Conservation (phyloP, 2,113 vertebrate species). For the Pantherophis guttatus region DNA sequence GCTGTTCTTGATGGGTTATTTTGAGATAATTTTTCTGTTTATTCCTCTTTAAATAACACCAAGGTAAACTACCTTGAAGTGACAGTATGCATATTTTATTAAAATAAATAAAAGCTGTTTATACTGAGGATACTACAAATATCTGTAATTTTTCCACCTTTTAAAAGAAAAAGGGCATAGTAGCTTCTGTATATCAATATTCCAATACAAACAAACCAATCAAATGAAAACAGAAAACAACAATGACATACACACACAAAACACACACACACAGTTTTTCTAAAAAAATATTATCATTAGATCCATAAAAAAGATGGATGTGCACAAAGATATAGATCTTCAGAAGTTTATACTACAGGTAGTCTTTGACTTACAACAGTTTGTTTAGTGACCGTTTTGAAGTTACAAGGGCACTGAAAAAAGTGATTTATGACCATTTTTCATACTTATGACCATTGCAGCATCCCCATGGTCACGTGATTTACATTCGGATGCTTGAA, state of each 20-base stretch:
- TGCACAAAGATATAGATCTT: neutral
- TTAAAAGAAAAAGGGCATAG: neutral
- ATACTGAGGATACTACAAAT: neutral
- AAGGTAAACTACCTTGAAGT: neutral
- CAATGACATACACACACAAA: neutral
- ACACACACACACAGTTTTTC: neutral
- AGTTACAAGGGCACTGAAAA: neutral
- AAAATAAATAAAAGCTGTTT: neutral
- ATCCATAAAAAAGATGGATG: neutral
- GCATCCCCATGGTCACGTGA: too few relatives aligned
- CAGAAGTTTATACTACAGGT: neutral
- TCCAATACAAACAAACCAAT: neutral
- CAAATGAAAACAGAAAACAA: neutral
- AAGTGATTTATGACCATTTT: neutral
- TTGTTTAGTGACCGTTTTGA: neutral
- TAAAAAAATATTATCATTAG: neutral
- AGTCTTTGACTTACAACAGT: neutral
- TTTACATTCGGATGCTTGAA: neutral
- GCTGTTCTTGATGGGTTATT: neutral
- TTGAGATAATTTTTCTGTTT: neutral
- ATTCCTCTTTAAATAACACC: neutral
- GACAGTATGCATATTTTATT: neutral
- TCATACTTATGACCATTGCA: neutral
- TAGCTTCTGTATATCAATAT: neutral
- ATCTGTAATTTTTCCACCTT: neutral